Evolutionary conservation across 2,888 invertebrate genomes (phyloP), one percentile per base, ranked within the genome.

Genomic region (Tolmerus cingulatus): DNA sequence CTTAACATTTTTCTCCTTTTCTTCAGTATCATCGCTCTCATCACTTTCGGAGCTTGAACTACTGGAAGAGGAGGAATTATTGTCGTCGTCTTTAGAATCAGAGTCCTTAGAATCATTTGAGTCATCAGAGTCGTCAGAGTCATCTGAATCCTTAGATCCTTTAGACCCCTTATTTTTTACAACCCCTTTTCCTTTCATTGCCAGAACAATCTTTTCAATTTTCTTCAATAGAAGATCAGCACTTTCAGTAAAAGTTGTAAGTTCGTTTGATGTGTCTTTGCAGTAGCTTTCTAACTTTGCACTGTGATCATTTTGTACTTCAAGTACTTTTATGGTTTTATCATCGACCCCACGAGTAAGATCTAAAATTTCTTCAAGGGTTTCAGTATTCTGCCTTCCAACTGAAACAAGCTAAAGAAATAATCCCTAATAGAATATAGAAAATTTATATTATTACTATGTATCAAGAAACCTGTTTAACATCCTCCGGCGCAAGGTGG

Each of bases 221-320:
- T 91, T 90, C 87, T 92, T 91, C 51, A 92, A 88, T 37, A 92
- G 74, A 85, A 90, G 88, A 89, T 91, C 91, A 2, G 92, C 91
- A 88, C 91, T 92, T 88, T 90, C 90, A 0, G 92, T 91, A 87
- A 91, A 91, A n/a, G 91, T 90, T 5, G 90, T 89, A 3, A 92
- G 78, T 88, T 92, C 91, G 86, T 90, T 90, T 23, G 90, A 90
- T 19, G 91, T 90, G 12, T 90, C 89, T 81, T 90, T 90, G 87
- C 91, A 92, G 81, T 90, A 90, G 57, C 89, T 90, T 40, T 90
- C 88, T 79, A 91, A 86, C 40, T 89, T 89, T 14, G 89, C 88
- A 46, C 89, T 89, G 66, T 90, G 89, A 82, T 89, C 88, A 9
- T 89, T 88, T 30, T 90, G 90, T 16, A 89, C 89, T 55, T 90